Percentiles rank a stretch among this genome's conserved stretches.
phyloP scores from a whole-genome alignment of 2,888 invertebrate genomes.

The Hydriomena furcata region DNA sequence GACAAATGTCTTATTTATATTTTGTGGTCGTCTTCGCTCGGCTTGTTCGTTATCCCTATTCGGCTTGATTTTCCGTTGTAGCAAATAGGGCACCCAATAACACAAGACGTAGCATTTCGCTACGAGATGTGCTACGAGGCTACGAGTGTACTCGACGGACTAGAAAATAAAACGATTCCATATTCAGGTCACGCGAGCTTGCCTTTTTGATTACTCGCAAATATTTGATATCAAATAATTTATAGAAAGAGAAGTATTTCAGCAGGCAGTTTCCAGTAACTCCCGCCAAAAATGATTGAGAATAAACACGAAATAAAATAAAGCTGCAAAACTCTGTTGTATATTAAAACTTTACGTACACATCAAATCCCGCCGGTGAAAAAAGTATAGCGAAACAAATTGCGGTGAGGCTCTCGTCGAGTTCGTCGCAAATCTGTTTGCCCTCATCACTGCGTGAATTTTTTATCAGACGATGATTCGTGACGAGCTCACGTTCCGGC shows the following conservation, averaged over 20 bases:
- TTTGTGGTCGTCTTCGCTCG: not conserved
- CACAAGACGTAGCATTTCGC: conserved; percentile 15
- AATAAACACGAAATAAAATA: too few relatives aligned
- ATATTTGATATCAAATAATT: conserved; percentile 17
- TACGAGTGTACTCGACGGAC: conserved; percentile 18
- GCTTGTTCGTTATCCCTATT: too few relatives aligned
- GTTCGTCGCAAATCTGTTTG: conserved; percentile 24
- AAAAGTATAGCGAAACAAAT: conserved; percentile 26
- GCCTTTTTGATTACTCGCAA: conserved; percentile 17
- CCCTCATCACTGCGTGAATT: conserved; percentile 24
- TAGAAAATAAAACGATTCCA: conserved; percentile 22
- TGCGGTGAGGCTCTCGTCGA: conserved; percentile 21
- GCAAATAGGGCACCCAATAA: conserved; percentile 7
- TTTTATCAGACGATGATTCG: conserved; percentile 23
- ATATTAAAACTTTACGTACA: conserved; percentile 1
- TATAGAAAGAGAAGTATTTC: not conserved
- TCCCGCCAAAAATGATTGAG: not conserved
- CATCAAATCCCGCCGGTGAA: conserved; percentile 16
- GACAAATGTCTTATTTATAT: too few relatives aligned
- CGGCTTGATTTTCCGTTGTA: not conserved
- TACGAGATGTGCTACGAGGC: conserved; percentile 18
- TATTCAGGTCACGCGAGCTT: conserved; percentile 27
- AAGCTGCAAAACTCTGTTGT: not conserved
- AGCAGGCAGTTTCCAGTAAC: too few relatives aligned
- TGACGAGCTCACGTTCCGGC: conserved; percentile 8